Base-by-base conservation (phyloP, 2,797 vertebrate species). In the Scyliorhinus canicula region DNA sequence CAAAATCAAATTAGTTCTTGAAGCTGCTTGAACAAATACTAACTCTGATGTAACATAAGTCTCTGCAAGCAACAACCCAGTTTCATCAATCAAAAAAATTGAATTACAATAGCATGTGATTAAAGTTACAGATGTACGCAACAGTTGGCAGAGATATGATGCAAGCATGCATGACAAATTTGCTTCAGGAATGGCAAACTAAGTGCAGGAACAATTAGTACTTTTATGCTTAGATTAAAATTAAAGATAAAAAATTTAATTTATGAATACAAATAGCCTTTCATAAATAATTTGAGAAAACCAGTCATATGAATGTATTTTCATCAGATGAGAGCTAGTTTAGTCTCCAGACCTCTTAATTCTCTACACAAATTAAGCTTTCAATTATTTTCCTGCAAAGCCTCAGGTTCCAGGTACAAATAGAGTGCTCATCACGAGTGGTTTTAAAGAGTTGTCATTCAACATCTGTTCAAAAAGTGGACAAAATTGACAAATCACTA, bases 241-340 rank as follows among this genome's bases (percentile, higher is more conserved):
- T 55, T 57, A 88, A 19, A 52, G 28, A 86, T 40, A 65, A 14
- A 40, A 93, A 93, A 71, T 93, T 26, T 55, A 71, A 94, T 94
- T 74, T 52, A 71, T n/a, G 65, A 19, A 91, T 65, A 94, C 93
- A 71, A 94, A 31, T 94, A 47, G 65, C 50, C 52, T 52, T 94
- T 94, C 93, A 71, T 44, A 31, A 35, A 47, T 69, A 69, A 69
- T 26, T 31, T 50, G 67, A 47, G 65, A 50, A 93, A 93, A 71
- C 5, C 44, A 93, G 88, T 93, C 93, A 93, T 40, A 71, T 93
- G 93, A 93, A 71, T 35, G 31, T 93, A 28, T 31, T 52, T 52
- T 12, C 4, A 44, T 93, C 91, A 93, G 24, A 63, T 63, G 63
- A 55, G 28, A 28, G 6, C 44, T 94, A 12, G 74, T 71, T 93